Conservation (phyloP, 2,113 vertebrate genomes). For the Choloepus hoffmanni region DNA sequence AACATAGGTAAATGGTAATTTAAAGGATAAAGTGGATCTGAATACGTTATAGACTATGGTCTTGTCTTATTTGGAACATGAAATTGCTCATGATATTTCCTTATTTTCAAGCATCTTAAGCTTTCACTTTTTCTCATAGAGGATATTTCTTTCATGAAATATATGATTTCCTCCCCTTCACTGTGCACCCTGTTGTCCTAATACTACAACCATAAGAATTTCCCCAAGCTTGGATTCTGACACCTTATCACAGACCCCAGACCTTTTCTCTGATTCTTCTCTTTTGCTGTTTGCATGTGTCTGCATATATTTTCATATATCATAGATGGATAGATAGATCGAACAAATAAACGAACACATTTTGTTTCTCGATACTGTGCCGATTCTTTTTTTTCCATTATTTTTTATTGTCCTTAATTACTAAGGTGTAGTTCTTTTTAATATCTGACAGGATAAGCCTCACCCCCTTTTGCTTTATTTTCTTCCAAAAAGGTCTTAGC, state of each 20-base stretch:
- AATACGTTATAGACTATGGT: background rate
- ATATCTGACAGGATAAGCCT: background rate
- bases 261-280: background rate
- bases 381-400: background rate
- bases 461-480: constrained; percentile 43
- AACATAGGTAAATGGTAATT: background rate
- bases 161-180: background rate
- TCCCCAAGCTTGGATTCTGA: background rate
- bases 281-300: background rate
- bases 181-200: background rate
- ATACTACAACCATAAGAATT: background rate
- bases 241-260: background rate
- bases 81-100: background rate
- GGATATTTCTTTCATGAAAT: background rate
- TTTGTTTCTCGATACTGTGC: background rate
- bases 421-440: background rate
- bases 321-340: background rate
- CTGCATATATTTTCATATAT: background rate
- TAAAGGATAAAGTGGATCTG: background rate
- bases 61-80: background rate
- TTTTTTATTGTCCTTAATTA: constrained; percentile 24
- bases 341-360: background rate
- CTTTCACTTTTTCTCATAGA: background rate
- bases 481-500: background rate
- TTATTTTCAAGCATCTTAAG: background rate